These are phyloP conservation scores for Clarias gariepinus DNA, from an alignment of 2,113 vertebrate genomes.

Conservation along the genomic window DNA sequence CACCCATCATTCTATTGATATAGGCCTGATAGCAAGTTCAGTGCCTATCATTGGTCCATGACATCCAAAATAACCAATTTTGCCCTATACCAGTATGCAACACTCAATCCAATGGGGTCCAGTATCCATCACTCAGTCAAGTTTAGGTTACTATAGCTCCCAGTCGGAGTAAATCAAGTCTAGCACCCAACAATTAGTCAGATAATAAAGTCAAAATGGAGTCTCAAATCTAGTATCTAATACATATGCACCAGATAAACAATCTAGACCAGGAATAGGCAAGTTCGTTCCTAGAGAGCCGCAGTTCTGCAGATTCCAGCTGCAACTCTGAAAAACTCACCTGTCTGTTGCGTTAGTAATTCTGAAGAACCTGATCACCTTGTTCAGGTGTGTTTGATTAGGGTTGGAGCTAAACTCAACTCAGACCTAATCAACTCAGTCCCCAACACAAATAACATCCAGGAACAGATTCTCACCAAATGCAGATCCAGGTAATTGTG, in stretches of 20 bases:
- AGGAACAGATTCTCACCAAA: not conserved
- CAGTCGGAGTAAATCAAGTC: not conserved
- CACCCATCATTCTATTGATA: not conserved
- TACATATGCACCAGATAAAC: not conserved
- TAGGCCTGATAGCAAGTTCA: no score
- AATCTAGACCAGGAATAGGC: not conserved
- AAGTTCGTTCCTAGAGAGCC: no score
- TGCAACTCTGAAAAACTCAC: no score
- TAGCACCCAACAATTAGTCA: not conserved
- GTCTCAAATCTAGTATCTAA: not conserved
- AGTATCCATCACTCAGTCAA: not conserved
- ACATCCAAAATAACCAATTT: no score
- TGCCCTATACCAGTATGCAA: no score
- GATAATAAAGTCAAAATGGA: not conserved
- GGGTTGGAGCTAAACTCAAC: no score
- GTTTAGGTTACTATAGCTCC: not conserved
- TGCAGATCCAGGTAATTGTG: not conserved
- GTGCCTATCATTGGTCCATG: not conserved
- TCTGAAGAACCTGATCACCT: no score
- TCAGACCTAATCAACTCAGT: not conserved
- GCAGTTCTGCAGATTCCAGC: no score
- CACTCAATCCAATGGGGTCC: no score
- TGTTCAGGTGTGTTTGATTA: no score
- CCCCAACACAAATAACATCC: not conserved
- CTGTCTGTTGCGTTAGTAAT: no score